Percentiles rank a stretch among this genome's conserved stretches.
Conservation (phyloP, 2,888 invertebrate species). For the Cyclophora albipunctata region DNA sequence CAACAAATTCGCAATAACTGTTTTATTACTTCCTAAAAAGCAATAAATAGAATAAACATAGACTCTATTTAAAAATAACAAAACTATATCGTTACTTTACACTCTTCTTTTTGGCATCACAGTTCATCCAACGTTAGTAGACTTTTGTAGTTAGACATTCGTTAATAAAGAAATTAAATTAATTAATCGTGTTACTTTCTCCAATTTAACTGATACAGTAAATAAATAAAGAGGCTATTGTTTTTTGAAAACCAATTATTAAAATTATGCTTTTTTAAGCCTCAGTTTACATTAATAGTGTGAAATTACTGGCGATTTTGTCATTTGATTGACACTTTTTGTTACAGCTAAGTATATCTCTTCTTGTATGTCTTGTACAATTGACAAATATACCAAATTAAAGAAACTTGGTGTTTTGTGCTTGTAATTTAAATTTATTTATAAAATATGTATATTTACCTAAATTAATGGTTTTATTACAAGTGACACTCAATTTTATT, state of each 20-base stretch:
- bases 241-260: not conserved
- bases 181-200: not conserved
- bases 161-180: not conserved
- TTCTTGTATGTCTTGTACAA: too few relatives aligned
- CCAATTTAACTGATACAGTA: not conserved
- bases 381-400: too few relatives aligned
- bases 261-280: not conserved
- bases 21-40: slow-evolving; percentile 70
- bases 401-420: too few relatives aligned
- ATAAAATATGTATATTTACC: too few relatives aligned
- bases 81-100: slow-evolving; percentile 55
- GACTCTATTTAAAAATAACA: slow-evolving; percentile 69
- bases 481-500: too few relatives aligned
- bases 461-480: too few relatives aligned
- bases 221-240: not conserved
- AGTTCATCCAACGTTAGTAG: slow-evolving; percentile 43
- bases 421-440: too few relatives aligned
- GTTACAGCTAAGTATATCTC: too few relatives aligned
- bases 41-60: slow-evolving; percentile 71
- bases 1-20: slow-evolving; percentile 31
- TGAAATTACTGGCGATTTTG: not conserved
- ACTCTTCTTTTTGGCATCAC: slow-evolving; percentile 60
- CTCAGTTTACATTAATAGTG: not conserved
- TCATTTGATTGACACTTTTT: too few relatives aligned
- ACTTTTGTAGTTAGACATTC: not conserved